Evolutionary conservation across 2,113 vertebrate species (phyloP).

Genomic region (Ceuthmochares aereus): DNA sequence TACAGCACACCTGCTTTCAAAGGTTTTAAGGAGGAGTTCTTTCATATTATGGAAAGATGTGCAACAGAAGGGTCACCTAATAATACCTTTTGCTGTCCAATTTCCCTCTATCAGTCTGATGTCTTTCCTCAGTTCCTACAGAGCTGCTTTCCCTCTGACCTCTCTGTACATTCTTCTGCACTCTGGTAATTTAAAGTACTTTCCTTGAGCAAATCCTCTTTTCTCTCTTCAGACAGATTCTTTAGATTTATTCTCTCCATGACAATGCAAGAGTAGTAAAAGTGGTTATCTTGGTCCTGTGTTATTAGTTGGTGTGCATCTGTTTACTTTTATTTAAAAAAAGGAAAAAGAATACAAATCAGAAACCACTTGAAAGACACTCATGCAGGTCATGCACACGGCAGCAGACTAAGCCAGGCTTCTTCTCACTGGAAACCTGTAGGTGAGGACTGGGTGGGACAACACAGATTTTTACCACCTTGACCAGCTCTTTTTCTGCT

Average conservation of each 20-base stretch:
- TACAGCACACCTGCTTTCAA: background rate
- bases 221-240: background rate
- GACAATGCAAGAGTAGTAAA: background rate
- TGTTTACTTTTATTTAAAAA: background rate
- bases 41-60: background rate
- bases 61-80: background rate
- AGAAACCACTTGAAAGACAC: background rate
- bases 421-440: background rate
- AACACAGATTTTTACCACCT: background rate
- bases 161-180: fast-evolving
- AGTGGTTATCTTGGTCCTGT: background rate
- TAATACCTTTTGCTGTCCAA: background rate
- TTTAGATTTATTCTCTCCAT: background rate
- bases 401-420: background rate
- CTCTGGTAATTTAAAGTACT: background rate
- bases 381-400: fast-evolving
- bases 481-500: background rate
- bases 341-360: background rate
- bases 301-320: background rate
- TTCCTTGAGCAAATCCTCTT: background rate
- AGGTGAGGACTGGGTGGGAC: background rate
- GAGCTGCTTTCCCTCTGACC: background rate
- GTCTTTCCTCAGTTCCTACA: background rate
- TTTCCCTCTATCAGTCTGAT: background rate
- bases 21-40: background rate